These are phyloP conservation scores for Zosterops lateralis DNA, from an alignment of 2,113 vertebrate genomes.

Conservation along the genomic window DNA sequence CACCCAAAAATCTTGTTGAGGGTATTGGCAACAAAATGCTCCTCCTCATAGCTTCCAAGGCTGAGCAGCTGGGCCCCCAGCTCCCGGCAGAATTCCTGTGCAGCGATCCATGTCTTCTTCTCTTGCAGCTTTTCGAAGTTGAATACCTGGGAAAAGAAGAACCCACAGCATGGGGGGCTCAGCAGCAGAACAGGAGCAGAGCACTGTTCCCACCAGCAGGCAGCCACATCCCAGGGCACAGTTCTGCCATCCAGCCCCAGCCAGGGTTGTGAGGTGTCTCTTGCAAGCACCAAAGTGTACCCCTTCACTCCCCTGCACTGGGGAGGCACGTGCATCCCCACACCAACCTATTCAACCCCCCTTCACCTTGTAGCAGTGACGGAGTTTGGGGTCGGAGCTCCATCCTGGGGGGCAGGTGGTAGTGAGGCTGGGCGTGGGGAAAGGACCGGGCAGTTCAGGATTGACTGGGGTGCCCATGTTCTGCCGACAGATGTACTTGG, in stretches of 20 bases:
- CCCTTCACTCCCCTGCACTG: not conserved
- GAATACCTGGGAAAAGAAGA: constrained; percentile 79
- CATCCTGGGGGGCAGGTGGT: constrained; percentile 85
- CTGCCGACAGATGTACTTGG: constrained; percentile 94
- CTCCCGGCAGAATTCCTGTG: constrained; percentile 84
- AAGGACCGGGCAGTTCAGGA: constrained; percentile 78
- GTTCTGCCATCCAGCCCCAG: not conserved
- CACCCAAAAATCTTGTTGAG: constrained; percentile 93
- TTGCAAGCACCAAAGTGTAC: not conserved
- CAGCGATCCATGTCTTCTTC: constrained; percentile 87
- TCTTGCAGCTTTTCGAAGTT: constrained; percentile 81
- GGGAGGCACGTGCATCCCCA: not conserved
- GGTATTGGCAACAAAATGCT: constrained; percentile 83
- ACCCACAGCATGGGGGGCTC: not conserved
- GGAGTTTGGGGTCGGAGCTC: constrained; percentile 83
- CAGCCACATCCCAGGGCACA: fast-evolving
- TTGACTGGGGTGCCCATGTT: constrained; percentile 82
- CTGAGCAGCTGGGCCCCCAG: constrained; percentile 90
- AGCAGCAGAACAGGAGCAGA: not conserved
- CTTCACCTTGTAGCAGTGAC: constrained; percentile 92
- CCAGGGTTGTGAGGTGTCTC: not conserved
- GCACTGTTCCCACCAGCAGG: fast-evolving
- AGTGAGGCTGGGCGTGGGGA: constrained; percentile 86
- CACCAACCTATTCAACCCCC: fast-evolving
- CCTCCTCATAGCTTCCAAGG: constrained; percentile 84